Evolutionary conservation across 2,888 invertebrate genomes (phyloP), one percentile per base, ranked within the genome.

Genomic region (Lottia scabra): DNA sequence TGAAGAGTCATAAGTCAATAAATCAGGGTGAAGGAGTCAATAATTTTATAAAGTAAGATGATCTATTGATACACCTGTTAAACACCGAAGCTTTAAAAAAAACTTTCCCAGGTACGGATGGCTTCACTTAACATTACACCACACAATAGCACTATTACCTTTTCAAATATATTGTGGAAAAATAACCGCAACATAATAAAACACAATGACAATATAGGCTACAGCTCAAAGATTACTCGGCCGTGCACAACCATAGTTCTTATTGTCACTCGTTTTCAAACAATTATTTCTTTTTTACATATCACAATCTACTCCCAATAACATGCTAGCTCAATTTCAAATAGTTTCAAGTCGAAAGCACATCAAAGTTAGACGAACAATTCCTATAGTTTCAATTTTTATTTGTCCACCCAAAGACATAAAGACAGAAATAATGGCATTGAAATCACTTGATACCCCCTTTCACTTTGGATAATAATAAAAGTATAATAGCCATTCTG

Each of bases 161-260:
- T 56, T 56, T 56, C 56, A 56, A 56, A 56, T 56, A 56, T 56
- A 56, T 56, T 56, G 56, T 56, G 15, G 56, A 23, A 56, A 38
- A 23, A 10, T 23, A 56, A 56, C 56, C 56, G 56, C 56, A 56
- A 56, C 56, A 56, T 56, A 56, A 56, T 56, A 56, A 38, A 38
- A 56, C 56, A 56, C 19, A 56, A 56, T 56, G 56, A 56, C 56
- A 56, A 6, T 38, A 56, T 56, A 56, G 23, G 56, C 56, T 56
- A 56, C 56, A 56, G 23, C 56, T 56, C 12, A 56, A 56, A 23
- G 56, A 56, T 19, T 56, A 56, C 19, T 56, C 56, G 56, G 56
- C 56, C 56, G 56, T 56, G 56, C 56, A 56, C 56, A 56, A 56
- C 56, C 19, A 19, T 56, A 23, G 23, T 13, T 56, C 19, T 56